Base-by-base conservation (phyloP, 2,113 vertebrate species). In the Syrmaticus mikado region DNA sequence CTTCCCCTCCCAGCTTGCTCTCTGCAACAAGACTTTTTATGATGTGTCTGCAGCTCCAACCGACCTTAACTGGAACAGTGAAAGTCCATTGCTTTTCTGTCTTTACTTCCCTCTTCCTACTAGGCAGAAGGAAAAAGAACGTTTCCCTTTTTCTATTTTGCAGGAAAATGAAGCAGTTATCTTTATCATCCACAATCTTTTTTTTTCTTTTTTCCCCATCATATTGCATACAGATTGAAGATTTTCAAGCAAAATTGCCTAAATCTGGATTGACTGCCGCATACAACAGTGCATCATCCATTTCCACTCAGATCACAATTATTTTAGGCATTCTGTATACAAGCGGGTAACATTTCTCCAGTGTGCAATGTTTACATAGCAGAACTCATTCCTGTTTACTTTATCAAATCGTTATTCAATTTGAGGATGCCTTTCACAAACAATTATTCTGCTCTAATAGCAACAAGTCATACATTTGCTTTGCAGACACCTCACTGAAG, bases 381-480 rank as follows among this genome's bases (percentile, higher is more conserved):
- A 86, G 50, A 86, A 80, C 48, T 76, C 14, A 92, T 83, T 92
- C 90, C 80, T 81, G 52, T 93, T 94, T 93, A 89, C 79, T 95
- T 95, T 79, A 84, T 7, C 6, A 11, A 95, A 85, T 88, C 58
- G 10, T 13, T 93, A 85, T 67, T 92, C 93, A 95, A 85, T 81
- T 72, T 91, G 68, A 91, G 41, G 72, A 65, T 76, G 75, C 58
- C 28, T 94, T 96, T 95, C 92, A 84, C 87, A 92, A 95, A 90
- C 57, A 93, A 89, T 95, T 95, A 82, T 92, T 96, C 94, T 92
- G 94, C 90, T 91, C 93, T 83, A 95, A 91, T 93, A 94, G 93
- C 93, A 96, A 92, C 85, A 92, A 89, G 90, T 81, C 87, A 91
- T 78, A 82, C 81, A 85, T 96, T 95, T 95, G 92, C 93, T 95